phyloP scores from a whole-genome alignment of 2,797 vertebrate species.

The Brachymystax lenok region DNA sequence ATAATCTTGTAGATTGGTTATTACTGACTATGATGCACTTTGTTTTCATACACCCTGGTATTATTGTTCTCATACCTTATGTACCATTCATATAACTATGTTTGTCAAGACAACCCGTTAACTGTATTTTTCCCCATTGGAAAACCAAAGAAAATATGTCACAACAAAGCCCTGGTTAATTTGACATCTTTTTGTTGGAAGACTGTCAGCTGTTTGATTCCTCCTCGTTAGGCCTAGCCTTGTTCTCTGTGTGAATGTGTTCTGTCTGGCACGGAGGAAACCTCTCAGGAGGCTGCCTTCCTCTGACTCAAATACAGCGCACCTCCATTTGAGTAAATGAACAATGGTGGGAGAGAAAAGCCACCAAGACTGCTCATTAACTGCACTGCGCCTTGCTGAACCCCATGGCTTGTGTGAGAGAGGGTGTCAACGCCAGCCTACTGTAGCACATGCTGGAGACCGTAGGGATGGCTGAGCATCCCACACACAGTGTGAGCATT shows the following conservation, averaged over 20 bases:
- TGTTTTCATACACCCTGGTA: no score
- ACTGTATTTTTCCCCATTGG: not conserved
- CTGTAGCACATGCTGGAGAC: constrained; percentile 10
- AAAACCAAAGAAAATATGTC: not conserved
- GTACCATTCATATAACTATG: not conserved
- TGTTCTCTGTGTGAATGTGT: not conserved
- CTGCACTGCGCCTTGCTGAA: not conserved
- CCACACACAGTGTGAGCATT: constrained; percentile 12
- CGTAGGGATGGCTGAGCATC: constrained; percentile 23
- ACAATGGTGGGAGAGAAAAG: not conserved
- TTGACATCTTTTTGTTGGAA: not conserved
- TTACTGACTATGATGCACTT: not conserved
- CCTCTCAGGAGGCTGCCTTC: not conserved
- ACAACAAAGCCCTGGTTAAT: not conserved
- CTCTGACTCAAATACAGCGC: not conserved
- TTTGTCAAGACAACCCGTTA: not conserved
- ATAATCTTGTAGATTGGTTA: not conserved
- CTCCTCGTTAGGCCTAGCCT: not conserved
- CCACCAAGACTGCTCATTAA: not conserved
- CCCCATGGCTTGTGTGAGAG: not conserved
- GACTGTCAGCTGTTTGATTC: not conserved
- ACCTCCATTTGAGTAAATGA: not conserved
- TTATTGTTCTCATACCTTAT: not conserved
- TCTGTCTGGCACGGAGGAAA: not conserved
- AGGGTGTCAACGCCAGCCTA: not conserved